phyloP scores from a whole-genome alignment of 2,113 vertebrate species.

The Chrysochloris asiatica region DNA sequence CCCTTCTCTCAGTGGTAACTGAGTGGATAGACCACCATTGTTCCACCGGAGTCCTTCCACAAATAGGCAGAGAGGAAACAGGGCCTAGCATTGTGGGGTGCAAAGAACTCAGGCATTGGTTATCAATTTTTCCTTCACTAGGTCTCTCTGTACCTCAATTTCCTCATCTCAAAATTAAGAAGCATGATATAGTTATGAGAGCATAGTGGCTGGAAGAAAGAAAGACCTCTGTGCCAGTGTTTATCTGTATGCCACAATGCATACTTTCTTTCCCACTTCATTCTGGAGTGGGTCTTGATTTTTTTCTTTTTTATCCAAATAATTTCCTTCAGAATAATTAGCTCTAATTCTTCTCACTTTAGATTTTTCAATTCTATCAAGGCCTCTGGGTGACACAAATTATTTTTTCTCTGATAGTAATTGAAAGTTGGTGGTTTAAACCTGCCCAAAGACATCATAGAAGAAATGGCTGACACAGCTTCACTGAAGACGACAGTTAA shows the following conservation, averaged over 20 bases:
- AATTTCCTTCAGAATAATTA: slow-evolving; percentile 10
- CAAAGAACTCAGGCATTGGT: slow-evolving; percentile 21
- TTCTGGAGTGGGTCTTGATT: not conserved
- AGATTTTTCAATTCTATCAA: not conserved
- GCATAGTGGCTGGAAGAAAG: not conserved
- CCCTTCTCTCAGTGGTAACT: slow-evolving; percentile 19
- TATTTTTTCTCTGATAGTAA: not conserved
- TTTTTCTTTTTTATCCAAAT: slow-evolving; percentile 21
- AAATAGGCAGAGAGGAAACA: not conserved
- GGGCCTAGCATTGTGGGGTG: not conserved
- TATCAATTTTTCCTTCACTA: not conserved
- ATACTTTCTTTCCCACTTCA: not conserved
- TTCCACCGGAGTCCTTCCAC: not conserved
- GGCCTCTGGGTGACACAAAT: not conserved
- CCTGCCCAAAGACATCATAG: too few species aligned
- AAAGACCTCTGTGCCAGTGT: not conserved
- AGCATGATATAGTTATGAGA: not conserved
- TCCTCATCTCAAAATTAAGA: slow-evolving; percentile 39
- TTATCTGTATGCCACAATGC: not conserved
- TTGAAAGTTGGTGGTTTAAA: not conserved
- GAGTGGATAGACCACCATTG: not conserved
- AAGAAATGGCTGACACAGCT: too few species aligned
- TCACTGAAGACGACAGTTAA: too few species aligned
- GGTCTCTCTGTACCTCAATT: not conserved
- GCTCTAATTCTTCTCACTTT: too few species aligned